Percentiles rank a stretch among this genome's conserved stretches.
Conservation (phyloP, 2,888 invertebrate species). For the Amphipoea lucens region DNA sequence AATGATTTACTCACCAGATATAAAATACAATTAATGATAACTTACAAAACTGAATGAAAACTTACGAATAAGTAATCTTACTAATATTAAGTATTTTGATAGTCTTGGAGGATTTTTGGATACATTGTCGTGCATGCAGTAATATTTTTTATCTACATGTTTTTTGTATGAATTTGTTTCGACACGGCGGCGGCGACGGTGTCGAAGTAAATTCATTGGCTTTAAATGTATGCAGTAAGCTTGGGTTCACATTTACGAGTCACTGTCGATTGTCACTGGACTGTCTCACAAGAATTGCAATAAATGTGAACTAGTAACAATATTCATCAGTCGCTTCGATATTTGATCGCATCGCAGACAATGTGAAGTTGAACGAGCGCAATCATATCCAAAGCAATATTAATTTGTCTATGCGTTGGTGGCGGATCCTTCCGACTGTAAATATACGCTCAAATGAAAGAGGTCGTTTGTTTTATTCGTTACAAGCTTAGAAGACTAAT, state of each 20-base stretch:
- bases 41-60: slow-evolving; percentile 54
- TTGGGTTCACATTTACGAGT: slow-evolving; percentile 82
- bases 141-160: slow-evolving; percentile 83
- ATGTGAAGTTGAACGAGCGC: slow-evolving; percentile 77
- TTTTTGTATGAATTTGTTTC: slow-evolving; percentile 79
- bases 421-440: slow-evolving; percentile 80
- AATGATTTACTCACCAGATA: slow-evolving; percentile 24
- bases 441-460: slow-evolving; percentile 66
- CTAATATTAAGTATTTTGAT: slow-evolving; percentile 70
- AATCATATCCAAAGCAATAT: slow-evolving; percentile 88
- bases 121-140: slow-evolving; percentile 88
- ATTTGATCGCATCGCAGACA: slow-evolving; percentile 83
- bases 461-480: slow-evolving; percentile 72
- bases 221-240: slow-evolving; percentile 87
- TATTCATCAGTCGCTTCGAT: slow-evolving; percentile 80
- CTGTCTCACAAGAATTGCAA: slow-evolving; percentile 60
- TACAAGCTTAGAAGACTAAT: slow-evolving; percentile 83
- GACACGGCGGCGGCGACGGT: slow-evolving; percentile 60
- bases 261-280: slow-evolving; percentile 64
- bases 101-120: slow-evolving; percentile 85
- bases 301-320: slow-evolving; percentile 80
- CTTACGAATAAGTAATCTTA: slow-evolving; percentile 68
- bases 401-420: slow-evolving; percentile 83
- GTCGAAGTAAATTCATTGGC: slow-evolving; percentile 80
- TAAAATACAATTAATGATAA: slow-evolving; percentile 32